Evolutionary conservation across 2,113 vertebrate genomes (phyloP).

Genomic region (Gavialis gangeticus): DNA sequence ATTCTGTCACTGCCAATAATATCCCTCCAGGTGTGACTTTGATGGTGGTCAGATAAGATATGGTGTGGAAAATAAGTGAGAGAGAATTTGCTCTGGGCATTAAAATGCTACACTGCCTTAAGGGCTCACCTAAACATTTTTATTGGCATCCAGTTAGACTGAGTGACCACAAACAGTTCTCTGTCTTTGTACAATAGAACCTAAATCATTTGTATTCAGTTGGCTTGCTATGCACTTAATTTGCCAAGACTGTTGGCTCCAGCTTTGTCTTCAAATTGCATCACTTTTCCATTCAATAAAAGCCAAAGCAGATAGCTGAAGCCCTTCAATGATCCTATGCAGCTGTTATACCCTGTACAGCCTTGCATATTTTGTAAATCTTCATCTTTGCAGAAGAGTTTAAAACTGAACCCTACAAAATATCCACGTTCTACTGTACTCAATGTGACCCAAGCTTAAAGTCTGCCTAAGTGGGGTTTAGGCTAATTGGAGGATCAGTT

Average conservation of each 20-base stretch:
- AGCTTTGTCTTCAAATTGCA: too few relatives aligned
- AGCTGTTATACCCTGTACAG: too few relatives aligned
- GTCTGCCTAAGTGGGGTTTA: neutral
- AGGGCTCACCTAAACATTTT: neutral
- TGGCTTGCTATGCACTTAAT: too few relatives aligned
- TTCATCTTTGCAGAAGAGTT: too few relatives aligned
- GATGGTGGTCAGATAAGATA: neutral
- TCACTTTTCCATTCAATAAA: too few relatives aligned
- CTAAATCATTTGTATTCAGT: too few relatives aligned
- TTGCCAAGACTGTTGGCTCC: too few relatives aligned
- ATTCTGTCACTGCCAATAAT: neutral
- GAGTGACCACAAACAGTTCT: neutral
- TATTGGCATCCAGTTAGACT: rapidly evolving
- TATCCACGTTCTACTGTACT: neutral
- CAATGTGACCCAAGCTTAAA: neutral
- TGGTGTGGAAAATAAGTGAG: neutral
- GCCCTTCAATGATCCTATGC: too few relatives aligned
- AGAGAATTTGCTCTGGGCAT: neutral
- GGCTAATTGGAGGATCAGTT: neutral
- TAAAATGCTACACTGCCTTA: neutral
- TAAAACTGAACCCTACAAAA: too few relatives aligned
- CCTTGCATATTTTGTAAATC: too few relatives aligned
- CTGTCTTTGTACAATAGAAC: neutral
- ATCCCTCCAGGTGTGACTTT: neutral
- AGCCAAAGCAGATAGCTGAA: too few relatives aligned